Evolutionary conservation across 1,140 invertebrate genomes (phyloP), one percentile per base, ranked within the genome.

Genomic region (Papilio glaucus): DNA sequence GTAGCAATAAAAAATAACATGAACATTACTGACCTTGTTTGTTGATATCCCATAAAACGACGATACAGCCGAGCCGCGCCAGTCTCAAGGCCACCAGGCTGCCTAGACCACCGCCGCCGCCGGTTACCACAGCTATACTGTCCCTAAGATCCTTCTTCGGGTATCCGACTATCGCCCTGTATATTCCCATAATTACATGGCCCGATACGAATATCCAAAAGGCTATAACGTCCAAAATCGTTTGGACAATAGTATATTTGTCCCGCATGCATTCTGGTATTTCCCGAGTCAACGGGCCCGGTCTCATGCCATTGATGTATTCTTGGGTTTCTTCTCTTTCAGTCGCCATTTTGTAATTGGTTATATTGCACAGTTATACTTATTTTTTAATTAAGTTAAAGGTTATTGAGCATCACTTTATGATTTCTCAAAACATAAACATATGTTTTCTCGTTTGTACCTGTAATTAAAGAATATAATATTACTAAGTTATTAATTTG

Each of bases 31-130:
- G 77, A 96, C 97, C 96, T 93, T 94, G 88, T 89, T 96, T 94
- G 89, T 99, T 98, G 53, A 99, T 96, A 88, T 99, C 98, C 98
- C 98, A 99, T 49, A 98, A 92, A 7, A 99, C 95, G 49, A 99
- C 94, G 49, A 94, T 95, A 74, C 96, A 96, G 71, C 97, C 97
- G 41, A 97, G 94, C 80, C 96, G 94, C 0, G 97, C 97, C 63
- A 99, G 95, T 77, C 96, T 94, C 37, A 96, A 87, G 4, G 97
- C 96, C 73, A 99, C 93, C n/a, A 98, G 91, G 69, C 96, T 95
- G 8, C 98, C 98, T 29, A 99, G 94, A 41, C 98, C 98, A 74
- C 97, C 96, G 33, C 97, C 98, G 29, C 96, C 97, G 10, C 98
- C 98, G 0, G 98, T 99, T 45, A 99, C 95, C 18, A 99, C 89